These are phyloP conservation scores for Selene dorsalis DNA, from an alignment of 2,797 vertebrate genomes.

Conservation along the genomic window DNA sequence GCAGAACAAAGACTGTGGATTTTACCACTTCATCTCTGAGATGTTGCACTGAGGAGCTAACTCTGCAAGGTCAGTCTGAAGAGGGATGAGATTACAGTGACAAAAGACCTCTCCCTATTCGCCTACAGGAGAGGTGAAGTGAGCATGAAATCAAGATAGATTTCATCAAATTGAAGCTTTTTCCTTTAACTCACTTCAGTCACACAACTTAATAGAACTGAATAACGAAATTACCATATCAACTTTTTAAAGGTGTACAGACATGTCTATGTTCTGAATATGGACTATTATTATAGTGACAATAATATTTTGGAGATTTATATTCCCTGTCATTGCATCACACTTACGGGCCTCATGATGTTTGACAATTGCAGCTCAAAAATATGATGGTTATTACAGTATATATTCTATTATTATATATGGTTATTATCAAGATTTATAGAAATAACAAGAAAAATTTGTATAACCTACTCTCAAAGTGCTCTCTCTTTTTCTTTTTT, in stretches of 20 bases:
- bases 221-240: neutral
- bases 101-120: slow-evolving; percentile 23
- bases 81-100: slow-evolving; percentile 33
- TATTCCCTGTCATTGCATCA: neutral
- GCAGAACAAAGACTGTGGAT: slow-evolving; percentile 30
- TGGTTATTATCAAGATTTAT: neutral
- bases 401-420: too few species aligned
- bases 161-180: slow-evolving; percentile 23
- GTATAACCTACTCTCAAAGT: neutral
- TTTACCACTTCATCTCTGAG: slow-evolving; percentile 39
- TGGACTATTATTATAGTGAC: neutral
- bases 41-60: slow-evolving; percentile 23
- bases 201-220: neutral
- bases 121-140: neutral
- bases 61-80: slow-evolving; percentile 47
- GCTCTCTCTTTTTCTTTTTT: too few species aligned
- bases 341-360: neutral
- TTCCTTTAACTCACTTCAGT: slow-evolving; percentile 7
- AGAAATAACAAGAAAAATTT: neutral
- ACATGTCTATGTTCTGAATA: neutral
- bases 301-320: neutral
- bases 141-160: slow-evolving; percentile 21
- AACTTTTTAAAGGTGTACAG: neutral
- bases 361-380: neutral
- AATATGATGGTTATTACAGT: too few species aligned